Base-by-base conservation (phyloP, 2,113 vertebrate species). In the Ranitomeya imitator region DNA sequence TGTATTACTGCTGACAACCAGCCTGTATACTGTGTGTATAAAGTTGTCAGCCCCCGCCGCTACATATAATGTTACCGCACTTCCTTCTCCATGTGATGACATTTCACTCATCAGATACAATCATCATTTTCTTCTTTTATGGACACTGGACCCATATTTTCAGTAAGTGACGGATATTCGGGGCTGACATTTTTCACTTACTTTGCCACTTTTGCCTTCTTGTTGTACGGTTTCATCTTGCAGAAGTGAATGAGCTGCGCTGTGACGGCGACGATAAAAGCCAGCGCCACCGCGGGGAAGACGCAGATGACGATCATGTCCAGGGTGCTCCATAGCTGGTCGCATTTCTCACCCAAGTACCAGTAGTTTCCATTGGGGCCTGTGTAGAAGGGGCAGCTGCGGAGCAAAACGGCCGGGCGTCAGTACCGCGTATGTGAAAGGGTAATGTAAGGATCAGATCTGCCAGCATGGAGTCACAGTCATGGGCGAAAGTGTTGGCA, bases 301-400 rank as follows among this genome's bases (percentile, higher is more conserved):
- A 63, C 73, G n/a, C 89, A 16, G 45, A 94, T 85, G 76, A 94
- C 88, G 87, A 94, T 90, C 52, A 95, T 90, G 87, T 93, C 69
- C 83, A 90, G 12, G 14, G 93, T 94, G 79, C 23, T 94, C 93
- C 93, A 95, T 45, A 89, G 90, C 15, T 92, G 91, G 10, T 94
- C 80, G 90, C 94, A 94, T 86, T 91, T 94, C 63, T 89, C 23
- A 0, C 92, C 93, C 91, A 92, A 89, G 84, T 94, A 94, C 93
- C 93, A 95, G 21, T 93, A 95, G 15, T 93, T 90, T 90, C 79
- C 52, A 91, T 91, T 94, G 13, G 4, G 82, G 1, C 73, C 63
- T 92, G 79, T 93, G 90, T 59, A 94, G 86, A 92, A 90, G 63
- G 89, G 59, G 87, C 93, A 95, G 21, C 93, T 95, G 76, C 83